Conservation (phyloP, 2,888 invertebrate genomes). For the Octonoba sinensis region DNA sequence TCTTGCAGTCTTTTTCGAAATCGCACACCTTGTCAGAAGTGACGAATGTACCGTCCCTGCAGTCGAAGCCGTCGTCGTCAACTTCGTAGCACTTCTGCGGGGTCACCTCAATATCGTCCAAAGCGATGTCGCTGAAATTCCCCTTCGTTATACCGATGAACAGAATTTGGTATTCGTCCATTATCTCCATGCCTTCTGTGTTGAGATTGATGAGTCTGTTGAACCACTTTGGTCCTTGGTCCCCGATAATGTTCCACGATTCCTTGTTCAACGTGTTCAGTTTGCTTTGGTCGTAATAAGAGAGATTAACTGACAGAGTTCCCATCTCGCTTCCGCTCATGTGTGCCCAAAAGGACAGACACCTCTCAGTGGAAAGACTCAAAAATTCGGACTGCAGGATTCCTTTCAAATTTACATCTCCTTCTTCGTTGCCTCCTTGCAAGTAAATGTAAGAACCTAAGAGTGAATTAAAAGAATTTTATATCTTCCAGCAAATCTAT, state of each 20-base stretch:
- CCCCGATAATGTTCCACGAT: slow-evolving; percentile 25
- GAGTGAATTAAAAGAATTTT: not conserved
- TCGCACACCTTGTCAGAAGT: slow-evolving; percentile 68
- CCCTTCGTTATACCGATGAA: slow-evolving; percentile 61
- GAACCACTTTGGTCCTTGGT: slow-evolving; percentile 56
- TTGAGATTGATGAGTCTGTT: slow-evolving; percentile 32
- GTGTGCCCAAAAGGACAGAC: slow-evolving; percentile 63
- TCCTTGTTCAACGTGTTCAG: not conserved
- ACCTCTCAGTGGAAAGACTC: slow-evolving; percentile 51
- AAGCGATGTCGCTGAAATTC: slow-evolving; percentile 63
- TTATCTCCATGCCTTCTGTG: slow-evolving; percentile 11
- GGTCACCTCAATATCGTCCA: slow-evolving; percentile 65
- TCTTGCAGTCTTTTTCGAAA: slow-evolving; percentile 71
- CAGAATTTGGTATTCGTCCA: slow-evolving; percentile 58
- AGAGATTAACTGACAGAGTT: slow-evolving; percentile 34
- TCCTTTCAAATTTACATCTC: slow-evolving; percentile 43
- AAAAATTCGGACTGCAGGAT: slow-evolving; percentile 62
- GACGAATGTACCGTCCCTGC: slow-evolving; percentile 39
- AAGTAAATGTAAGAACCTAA: slow-evolving; percentile 61
- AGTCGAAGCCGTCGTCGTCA: slow-evolving; percentile 48
- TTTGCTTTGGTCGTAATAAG: slow-evolving; percentile 26
- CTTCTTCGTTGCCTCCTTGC: slow-evolving; percentile 34
- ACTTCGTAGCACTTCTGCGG: slow-evolving; percentile 42
- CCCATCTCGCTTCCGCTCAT: slow-evolving; percentile 64
- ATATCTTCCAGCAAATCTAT: not conserved